Evolutionary conservation across 35 echinoderm and acorn worm genomes (phyloP).

Genomic region (Heliocidaris tuberculata): DNA sequence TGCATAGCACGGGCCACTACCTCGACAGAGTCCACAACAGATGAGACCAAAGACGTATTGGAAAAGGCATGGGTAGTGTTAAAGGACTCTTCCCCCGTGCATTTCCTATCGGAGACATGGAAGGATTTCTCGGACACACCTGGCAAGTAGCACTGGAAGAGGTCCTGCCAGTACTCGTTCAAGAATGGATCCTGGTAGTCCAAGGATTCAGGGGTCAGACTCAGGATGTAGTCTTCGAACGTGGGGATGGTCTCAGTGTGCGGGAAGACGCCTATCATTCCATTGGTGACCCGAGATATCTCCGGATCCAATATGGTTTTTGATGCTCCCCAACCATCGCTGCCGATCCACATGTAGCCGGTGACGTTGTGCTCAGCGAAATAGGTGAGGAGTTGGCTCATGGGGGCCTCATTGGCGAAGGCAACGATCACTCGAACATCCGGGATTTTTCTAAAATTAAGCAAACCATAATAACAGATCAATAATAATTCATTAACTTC

Average conservation of each 20-base stretch:
- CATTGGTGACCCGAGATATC: slow-evolving; percentile 63
- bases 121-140: not conserved
- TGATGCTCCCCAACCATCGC: slow-evolving; percentile 75
- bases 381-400: slow-evolving; percentile 60
- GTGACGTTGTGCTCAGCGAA: slow-evolving; percentile 55
- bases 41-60: slow-evolving; percentile 30
- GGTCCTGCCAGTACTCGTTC: slow-evolving; percentile 69
- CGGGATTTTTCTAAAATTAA: slow-evolving; percentile 56
- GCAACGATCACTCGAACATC: slow-evolving; percentile 74
- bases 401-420: slow-evolving; percentile 73
- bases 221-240: slow-evolving; percentile 57
- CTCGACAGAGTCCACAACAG: slow-evolving; percentile 72
- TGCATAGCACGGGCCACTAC: slow-evolving; percentile 66
- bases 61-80: slow-evolving; percentile 42
- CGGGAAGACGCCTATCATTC: slow-evolving; percentile 71
- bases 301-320: slow-evolving; percentile 30
- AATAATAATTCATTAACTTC: not conserved
- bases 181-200: slow-evolving; percentile 78
- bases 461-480: not conserved
- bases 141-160: slow-evolving; percentile 59
- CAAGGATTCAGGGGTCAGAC: not conserved
- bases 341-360: slow-evolving; percentile 81
- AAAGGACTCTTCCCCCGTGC: slow-evolving; percentile 58
- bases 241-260: not conserved
- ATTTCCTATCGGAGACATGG: not conserved